Percentiles rank a stretch among this genome's conserved stretches.
phyloP scores from a whole-genome alignment of 2,888 invertebrate genomes.

The Lepidonotus clava region DNA sequence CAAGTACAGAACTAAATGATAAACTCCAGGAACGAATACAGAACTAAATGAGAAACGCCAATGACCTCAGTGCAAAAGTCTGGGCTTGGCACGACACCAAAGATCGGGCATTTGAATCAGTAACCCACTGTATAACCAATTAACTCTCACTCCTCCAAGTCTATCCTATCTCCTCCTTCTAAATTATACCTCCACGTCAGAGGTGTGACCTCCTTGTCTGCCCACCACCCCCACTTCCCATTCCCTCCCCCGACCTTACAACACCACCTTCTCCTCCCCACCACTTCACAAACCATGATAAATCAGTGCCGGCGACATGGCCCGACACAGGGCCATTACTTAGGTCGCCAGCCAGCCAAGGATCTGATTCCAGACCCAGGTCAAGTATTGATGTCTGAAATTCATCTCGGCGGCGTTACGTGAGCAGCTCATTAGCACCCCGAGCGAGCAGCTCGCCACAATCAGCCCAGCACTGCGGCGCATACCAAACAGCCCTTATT shows the following conservation, averaged over 20 bases:
- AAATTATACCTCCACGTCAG: too few relatives aligned
- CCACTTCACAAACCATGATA: not conserved
- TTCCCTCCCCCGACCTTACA: not conserved
- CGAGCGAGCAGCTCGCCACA: not conserved
- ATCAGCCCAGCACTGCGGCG: not conserved
- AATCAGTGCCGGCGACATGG: not conserved
- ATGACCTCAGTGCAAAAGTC: too few relatives aligned
- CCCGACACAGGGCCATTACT: not conserved
- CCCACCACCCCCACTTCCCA: not conserved
- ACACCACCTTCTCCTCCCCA: not conserved
- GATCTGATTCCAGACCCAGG: not conserved
- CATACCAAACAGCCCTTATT: not conserved
- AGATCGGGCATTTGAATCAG: too few relatives aligned
- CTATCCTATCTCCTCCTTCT: too few relatives aligned
- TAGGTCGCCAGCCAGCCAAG: not conserved
- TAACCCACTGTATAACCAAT: too few relatives aligned
- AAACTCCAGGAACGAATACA: too few relatives aligned
- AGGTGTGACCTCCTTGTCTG: too few relatives aligned
- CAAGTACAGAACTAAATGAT: too few relatives aligned
- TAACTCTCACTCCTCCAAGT: too few relatives aligned
- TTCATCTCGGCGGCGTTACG: constrained; percentile 21
- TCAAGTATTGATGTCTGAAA: constrained; percentile 22
- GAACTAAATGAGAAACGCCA: too few relatives aligned
- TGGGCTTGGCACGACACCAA: too few relatives aligned
- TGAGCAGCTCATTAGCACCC: not conserved